Percentiles rank a stretch among this genome's conserved stretches.
phyloP scores from a whole-genome alignment of 2,797 vertebrate genomes.

The Oreochromis mossambicus region DNA sequence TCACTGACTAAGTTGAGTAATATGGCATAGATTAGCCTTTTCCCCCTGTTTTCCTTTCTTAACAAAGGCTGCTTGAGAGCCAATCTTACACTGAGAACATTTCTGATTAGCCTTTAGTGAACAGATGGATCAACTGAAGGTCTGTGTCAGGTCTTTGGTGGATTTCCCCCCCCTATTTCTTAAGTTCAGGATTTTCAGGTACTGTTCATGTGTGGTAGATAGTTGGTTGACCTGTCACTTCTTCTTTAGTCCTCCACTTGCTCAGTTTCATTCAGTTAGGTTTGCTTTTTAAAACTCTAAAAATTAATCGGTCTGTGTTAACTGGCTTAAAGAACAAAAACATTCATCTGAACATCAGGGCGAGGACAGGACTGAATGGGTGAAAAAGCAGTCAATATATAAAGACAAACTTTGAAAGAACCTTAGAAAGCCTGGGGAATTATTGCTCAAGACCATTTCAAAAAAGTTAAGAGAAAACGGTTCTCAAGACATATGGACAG shows the following conservation, averaged over 20 bases:
- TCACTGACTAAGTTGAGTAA: not conserved
- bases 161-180: not conserved
- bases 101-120: not conserved
- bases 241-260: not conserved
- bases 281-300: accelerated
- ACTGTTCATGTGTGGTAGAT: not conserved
- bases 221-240: not conserved
- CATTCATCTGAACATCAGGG: not conserved
- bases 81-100: not conserved
- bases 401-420: not conserved
- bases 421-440: not conserved
- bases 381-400: not conserved
- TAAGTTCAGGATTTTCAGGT: not conserved
- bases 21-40: not conserved
- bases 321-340: not conserved
- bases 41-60: not conserved
- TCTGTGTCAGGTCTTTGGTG: not conserved
- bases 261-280: not conserved
- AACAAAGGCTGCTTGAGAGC: not conserved
- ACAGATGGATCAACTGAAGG: not conserved
- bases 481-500: not conserved
- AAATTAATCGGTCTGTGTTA: not conserved
- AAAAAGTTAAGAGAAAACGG: not conserved
- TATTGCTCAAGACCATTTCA: not conserved
- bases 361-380: not conserved